Evolutionary conservation across 1,140 invertebrate genomes (phyloP).

Genomic region (Drosophila jambulina): DNA sequence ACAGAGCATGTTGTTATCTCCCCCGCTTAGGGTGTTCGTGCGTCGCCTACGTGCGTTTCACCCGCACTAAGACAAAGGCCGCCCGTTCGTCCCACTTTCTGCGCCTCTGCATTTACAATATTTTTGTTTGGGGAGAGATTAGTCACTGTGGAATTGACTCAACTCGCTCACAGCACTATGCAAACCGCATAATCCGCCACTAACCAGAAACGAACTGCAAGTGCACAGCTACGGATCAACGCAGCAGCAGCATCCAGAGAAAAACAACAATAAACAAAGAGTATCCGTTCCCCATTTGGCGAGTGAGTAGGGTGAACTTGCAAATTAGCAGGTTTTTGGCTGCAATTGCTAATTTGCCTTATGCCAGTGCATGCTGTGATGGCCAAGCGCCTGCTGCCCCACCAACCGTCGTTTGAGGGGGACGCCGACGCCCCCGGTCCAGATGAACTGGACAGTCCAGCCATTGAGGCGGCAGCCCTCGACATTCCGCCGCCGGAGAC

Average conservation of each 20-base stretch:
- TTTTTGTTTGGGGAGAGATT: slow-evolving; percentile 62
- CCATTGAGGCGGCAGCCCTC: slow-evolving; percentile 73
- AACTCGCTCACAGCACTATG: slow-evolving; percentile 24
- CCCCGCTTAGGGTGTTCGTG: slow-evolving; percentile 6
- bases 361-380: slow-evolving; percentile 76
- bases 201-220: slow-evolving; percentile 30
- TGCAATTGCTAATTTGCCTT: slow-evolving; percentile 1
- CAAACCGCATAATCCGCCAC: slow-evolving; percentile 36
- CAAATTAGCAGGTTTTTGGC: slow-evolving; percentile 6
- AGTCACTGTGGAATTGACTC: slow-evolving; percentile 58
- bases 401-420: slow-evolving; percentile 61
- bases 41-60: slow-evolving; percentile 1
- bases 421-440: slow-evolving; percentile 65
- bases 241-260: slow-evolving; percentile 5
- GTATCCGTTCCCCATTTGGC: slow-evolving; percentile 6
- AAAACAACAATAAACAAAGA: slow-evolving; percentile 21
- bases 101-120: slow-evolving; percentile 10
- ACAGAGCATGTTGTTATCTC: neutral
- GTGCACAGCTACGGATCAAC: slow-evolving; percentile 22
- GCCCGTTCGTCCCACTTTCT: slow-evolving; percentile 45
- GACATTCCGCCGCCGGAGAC: slow-evolving; percentile 54
- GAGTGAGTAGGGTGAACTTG: slow-evolving; percentile 40
- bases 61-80: slow-evolving; percentile 55
- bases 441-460: slow-evolving; percentile 79
- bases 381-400: slow-evolving; percentile 69